A percentile compares a stretch with the other conserved stretches of the same genome.
Evolutionary conservation across 2,888 invertebrate genomes (phyloP).

Genomic region (Micoletzkya japonica): DNA sequence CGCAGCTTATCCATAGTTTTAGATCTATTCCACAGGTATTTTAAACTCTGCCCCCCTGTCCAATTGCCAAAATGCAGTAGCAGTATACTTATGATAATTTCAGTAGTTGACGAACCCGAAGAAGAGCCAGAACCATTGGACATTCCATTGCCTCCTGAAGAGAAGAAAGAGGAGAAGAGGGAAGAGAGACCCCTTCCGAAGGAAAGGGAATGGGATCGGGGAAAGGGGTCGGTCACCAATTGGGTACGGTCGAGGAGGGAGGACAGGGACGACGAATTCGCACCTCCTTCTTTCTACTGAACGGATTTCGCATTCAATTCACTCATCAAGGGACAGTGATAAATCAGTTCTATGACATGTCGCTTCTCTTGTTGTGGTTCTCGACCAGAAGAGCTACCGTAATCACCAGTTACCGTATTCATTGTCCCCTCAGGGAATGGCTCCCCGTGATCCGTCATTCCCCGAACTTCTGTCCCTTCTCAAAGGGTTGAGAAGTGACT

Average conservation of each 20-base stretch:
- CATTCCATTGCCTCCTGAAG: conserved; percentile 19
- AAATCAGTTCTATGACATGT: background rate
- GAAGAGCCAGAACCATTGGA: background rate
- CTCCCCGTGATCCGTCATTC: conserved; percentile 23
- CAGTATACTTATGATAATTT: background rate
- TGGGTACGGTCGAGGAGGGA: conserved; percentile 25
- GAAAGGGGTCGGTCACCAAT: conserved; percentile 22
- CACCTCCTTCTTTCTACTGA: conserved; percentile 24
- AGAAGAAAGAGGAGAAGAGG: background rate
- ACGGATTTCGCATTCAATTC: background rate
- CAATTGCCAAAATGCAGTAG: no score
- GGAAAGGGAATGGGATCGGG: conserved; percentile 28
- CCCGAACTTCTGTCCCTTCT: conserved; percentile 22
- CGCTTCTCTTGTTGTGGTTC: background rate
- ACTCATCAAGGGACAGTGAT: background rate
- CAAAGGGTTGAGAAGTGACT: conserved; percentile 12
- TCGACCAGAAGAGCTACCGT: background rate
- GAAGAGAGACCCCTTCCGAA: conserved; percentile 18
- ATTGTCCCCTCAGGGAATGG: conserved; percentile 9
- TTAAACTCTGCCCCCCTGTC: no score
- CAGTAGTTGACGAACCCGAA: conserved; percentile 6
- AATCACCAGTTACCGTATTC: background rate
- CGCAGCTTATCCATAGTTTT: no score
- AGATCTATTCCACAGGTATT: no score
- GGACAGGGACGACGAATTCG: conserved; percentile 25